Conservation (phyloP, 2,797 vertebrate genomes). For the Cichlasoma orientale region DNA sequence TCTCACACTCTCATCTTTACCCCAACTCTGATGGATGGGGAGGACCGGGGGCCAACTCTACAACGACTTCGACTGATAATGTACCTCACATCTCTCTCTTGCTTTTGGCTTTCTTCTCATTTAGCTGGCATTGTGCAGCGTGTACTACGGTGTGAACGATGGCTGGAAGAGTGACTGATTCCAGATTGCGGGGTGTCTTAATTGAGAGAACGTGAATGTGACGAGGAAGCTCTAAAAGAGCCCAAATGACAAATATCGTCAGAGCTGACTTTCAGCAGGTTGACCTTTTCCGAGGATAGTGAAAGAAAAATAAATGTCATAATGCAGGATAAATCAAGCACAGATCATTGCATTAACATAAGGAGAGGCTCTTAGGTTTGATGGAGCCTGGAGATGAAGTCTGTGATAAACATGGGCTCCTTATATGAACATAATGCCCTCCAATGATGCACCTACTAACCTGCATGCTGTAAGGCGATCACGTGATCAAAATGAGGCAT, state of each 20-base stretch:
- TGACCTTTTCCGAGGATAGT: slow-evolving; percentile 75
- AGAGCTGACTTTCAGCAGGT: slow-evolving; percentile 59
- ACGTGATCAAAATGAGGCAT: slow-evolving; percentile 47
- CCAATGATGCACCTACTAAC: slow-evolving; percentile 66
- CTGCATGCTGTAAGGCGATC: slow-evolving; percentile 25
- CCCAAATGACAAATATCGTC: slow-evolving; percentile 63
- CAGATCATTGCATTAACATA: slow-evolving; percentile 73
- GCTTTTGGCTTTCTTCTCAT: slow-evolving; percentile 69
- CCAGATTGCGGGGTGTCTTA: slow-evolving; percentile 51
- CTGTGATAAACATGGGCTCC: slow-evolving; percentile 66
- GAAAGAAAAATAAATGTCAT: slow-evolving; percentile 72
- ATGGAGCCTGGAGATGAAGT: slow-evolving; percentile 62
- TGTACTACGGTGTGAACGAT: slow-evolving; percentile 32
- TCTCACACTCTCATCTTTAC: slow-evolving; percentile 76
- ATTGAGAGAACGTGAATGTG: slow-evolving; percentile 50
- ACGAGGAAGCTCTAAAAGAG: slow-evolving; percentile 44
- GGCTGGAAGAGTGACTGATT: slow-evolving; percentile 57
- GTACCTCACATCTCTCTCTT: slow-evolving; percentile 29
- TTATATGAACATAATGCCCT: slow-evolving; percentile 66
- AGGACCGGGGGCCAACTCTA: slow-evolving; percentile 73
- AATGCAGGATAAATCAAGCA: slow-evolving; percentile 66
- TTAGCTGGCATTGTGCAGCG: slow-evolving; percentile 43
- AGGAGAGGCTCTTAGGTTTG: slow-evolving; percentile 58
- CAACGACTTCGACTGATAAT: slow-evolving; percentile 64
- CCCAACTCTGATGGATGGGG: slow-evolving; percentile 77